Conservation (phyloP, 2,113 vertebrate genomes). For the Cephalopterus ornatus region DNA sequence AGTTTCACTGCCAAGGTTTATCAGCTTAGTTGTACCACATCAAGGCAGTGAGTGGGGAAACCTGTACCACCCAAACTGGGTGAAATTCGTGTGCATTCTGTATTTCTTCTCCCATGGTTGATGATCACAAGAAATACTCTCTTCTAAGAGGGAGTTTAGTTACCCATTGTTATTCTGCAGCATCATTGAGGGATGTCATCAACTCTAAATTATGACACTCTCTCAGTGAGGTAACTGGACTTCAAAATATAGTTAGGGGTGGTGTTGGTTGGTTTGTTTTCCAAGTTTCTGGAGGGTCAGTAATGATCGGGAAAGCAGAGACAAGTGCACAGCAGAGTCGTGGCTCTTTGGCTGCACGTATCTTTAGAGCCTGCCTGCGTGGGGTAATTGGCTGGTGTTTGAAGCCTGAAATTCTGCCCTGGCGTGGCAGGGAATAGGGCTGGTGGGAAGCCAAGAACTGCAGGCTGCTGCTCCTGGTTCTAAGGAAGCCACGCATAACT, state of each 20-base stretch:
- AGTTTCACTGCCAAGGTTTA: slow-evolving; percentile 26
- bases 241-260: neutral
- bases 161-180: neutral
- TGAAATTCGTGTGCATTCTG: neutral
- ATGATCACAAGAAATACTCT: slow-evolving; percentile 14
- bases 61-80: neutral
- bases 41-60: neutral
- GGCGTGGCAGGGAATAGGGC: neutral
- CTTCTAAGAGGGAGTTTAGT: neutral
- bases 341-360: neutral
- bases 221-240: neutral
- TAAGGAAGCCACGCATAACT: neutral
- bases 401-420: slow-evolving; percentile 29
- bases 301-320: slow-evolving; percentile 23
- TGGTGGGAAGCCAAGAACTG: neutral
- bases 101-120: slow-evolving; percentile 20
- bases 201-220: neutral
- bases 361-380: slow-evolving; percentile 10
- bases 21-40: slow-evolving; percentile 23
- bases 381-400: slow-evolving; percentile 17
- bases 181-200: neutral
- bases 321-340: neutral
- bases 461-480: neutral
- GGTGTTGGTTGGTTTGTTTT: neutral
- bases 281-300: neutral